phyloP scores from a whole-genome alignment of 1,140 invertebrate species.

The Dinoponera quadriceps region DNA sequence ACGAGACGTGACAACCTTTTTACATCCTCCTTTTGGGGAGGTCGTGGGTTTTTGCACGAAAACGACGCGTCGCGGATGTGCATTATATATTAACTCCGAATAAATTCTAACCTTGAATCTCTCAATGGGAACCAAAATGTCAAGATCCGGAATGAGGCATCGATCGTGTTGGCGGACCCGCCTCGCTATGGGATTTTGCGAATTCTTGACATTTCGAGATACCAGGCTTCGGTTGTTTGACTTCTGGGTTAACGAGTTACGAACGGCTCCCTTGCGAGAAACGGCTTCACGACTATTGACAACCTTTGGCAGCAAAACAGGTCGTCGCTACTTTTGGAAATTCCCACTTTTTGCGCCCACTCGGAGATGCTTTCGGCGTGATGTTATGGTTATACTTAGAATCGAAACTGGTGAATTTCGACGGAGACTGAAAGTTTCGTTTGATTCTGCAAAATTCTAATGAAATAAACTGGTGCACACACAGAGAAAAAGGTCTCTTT shows the following conservation, averaged over 20 bases:
- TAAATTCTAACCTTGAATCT: constrained; percentile 63
- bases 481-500: too few relatives aligned
- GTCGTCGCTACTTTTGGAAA: background rate
- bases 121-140: constrained; percentile 44
- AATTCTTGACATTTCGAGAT: constrained; percentile 7
- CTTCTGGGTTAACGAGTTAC: background rate
- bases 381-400: background rate
- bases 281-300: background rate
- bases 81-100: background rate
- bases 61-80: background rate
- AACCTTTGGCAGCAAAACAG: constrained; percentile 3
- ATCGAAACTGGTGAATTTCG: background rate
- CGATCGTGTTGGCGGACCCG: constrained; percentile 26
- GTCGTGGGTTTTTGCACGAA: background rate
- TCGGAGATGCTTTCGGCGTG: background rate
- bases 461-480: too few relatives aligned
- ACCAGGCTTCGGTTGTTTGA: background rate
- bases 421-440: background rate
- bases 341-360: constrained; percentile 7
- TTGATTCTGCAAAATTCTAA: background rate
- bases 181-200: background rate
- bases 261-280: background rate
- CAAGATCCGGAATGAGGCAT: constrained; percentile 35
- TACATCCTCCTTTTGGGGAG: background rate
- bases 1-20: background rate